phyloP scores from a whole-genome alignment of 2,888 invertebrate genomes.

The Gandaritis pyraliata region DNA sequence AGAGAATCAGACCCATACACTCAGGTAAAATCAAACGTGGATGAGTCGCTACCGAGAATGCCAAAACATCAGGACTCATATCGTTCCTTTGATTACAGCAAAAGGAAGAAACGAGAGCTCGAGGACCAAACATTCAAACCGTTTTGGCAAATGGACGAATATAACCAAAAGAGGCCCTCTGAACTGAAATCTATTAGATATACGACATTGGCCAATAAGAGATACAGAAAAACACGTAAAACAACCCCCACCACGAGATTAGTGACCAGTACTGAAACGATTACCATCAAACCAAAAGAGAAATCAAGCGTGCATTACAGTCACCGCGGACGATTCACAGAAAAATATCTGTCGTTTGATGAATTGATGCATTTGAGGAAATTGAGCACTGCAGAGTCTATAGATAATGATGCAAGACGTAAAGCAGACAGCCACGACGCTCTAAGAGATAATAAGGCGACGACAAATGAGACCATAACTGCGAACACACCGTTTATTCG shows the following conservation, averaged over 20 bases:
- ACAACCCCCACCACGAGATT: slow-evolving; percentile 36
- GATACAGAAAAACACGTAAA: slow-evolving; percentile 51
- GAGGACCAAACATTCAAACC: slow-evolving; percentile 58
- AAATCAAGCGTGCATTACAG: slow-evolving; percentile 36
- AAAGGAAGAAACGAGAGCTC: slow-evolving; percentile 58
- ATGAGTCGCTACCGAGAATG: slow-evolving; percentile 36
- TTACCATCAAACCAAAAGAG: slow-evolving; percentile 59
- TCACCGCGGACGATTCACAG: slow-evolving; percentile 53
- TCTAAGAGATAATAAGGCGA: slow-evolving; percentile 17
- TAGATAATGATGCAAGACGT: slow-evolving; percentile 53
- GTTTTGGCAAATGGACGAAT: slow-evolving; percentile 69
- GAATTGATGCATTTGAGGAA: slow-evolving; percentile 75
- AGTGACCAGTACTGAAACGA: slow-evolving; percentile 60
- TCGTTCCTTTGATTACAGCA: slow-evolving; percentile 56
- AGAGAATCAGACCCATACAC: slow-evolving; percentile 45
- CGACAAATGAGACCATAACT: slow-evolving; percentile 50
- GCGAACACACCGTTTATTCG: slow-evolving; percentile 63
- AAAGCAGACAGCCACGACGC: slow-evolving; percentile 27
- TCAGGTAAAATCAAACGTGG: slow-evolving; percentile 50
- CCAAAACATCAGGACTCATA: slow-evolving; percentile 51
- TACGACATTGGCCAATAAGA: slow-evolving; percentile 61
- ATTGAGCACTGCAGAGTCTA: slow-evolving; percentile 49
- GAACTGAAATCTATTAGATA: slow-evolving; percentile 64
- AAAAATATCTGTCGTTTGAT: slow-evolving; percentile 77
- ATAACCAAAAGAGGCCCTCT: slow-evolving; percentile 48